Base-by-base conservation (phyloP, 2,797 vertebrate species). In the Aythya fuligula region DNA sequence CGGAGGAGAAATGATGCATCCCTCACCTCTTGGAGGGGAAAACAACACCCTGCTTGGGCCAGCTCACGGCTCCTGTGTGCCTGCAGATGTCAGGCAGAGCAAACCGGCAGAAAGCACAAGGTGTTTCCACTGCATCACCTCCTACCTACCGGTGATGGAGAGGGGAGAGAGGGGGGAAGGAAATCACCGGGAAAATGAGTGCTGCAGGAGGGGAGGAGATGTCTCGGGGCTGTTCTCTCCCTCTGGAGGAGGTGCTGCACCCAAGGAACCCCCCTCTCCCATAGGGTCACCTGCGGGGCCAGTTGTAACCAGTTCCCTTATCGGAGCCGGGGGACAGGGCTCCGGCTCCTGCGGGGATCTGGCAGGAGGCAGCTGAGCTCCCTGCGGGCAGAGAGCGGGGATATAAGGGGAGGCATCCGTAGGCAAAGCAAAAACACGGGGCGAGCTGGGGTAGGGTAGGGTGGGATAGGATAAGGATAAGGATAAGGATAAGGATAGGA, bases 221-320 rank as follows among this genome's bases (percentile, higher is more conserved):
- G 45, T 38, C 49, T 27, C 1, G 1, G 27, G 22, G 32, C 58
- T 69, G 7, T 8, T 71, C 38, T 54, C 56, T 87, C 36, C 41
- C 22, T 87, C 72, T 21, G 64, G 66, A 85, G 45, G 73, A 78
- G 53, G 1, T n/a, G 60, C 45, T 77, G 41, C 27, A 24, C 49
- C 36, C 73, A 56, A 54, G 13, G 39, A 27, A 38, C 11, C 27
- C 34, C 38, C 47, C 41, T 69, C 43, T 92, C 60, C 70, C 25
- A 47, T 9, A 89, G 57, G 66, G 47, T 74, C 70, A 60, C 47
- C 54, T 17, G 61, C 38, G 21, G 54, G 36, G 21, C 43, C 73
- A 78, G 82, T 7, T 87, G 17, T 47, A 95, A 84, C 82, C 90
- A 84, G 91, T 66, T 91, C n/a, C 36, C 75, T 93, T 89, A 83